Conservation (phyloP, 2,797 vertebrate species). For the Mormyrus hasselquistii region DNA sequence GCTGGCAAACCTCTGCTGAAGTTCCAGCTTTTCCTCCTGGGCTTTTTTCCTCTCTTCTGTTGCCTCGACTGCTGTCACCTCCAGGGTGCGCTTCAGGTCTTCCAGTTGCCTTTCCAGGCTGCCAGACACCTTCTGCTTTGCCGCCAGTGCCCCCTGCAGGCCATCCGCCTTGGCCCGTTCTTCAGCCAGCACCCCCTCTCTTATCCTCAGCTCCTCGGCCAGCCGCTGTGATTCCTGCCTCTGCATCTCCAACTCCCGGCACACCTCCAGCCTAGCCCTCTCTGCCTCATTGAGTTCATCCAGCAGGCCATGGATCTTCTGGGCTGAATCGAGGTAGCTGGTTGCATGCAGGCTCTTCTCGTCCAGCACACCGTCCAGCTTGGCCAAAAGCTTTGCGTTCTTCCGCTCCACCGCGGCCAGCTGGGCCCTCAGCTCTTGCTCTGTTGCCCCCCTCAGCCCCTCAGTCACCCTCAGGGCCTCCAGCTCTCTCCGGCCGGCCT, state of each 20-base stretch:
- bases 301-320: conserved; percentile 65
- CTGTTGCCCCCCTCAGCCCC: conserved; percentile 46
- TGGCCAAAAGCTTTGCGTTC: conserved; percentile 62
- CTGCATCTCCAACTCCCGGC: conserved; percentile 54
- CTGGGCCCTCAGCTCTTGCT: conserved; percentile 55
- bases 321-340: conserved; percentile 59
- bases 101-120: conserved; percentile 68
- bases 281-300: conserved; percentile 72
- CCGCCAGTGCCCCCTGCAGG: conserved; percentile 56
- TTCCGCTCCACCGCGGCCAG: conserved; percentile 56
- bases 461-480: conserved; percentile 52
- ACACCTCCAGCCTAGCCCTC: conserved; percentile 57
- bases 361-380: conserved; percentile 53
- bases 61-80: conserved; percentile 45
- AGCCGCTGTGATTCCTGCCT: conserved; percentile 58
- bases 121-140: conserved; percentile 62
- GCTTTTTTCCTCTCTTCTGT: conserved; percentile 60
- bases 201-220: conserved; percentile 61
- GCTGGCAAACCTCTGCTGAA: conserved; percentile 38
- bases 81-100: conserved; percentile 57
- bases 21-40: conserved; percentile 48
- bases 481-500: conserved; percentile 56
- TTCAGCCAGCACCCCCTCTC: conserved; percentile 56
- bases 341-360: conserved; percentile 62
- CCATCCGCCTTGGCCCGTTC: conserved; percentile 60